phyloP scores from a whole-genome alignment of 1,140 invertebrate genomes.

The Eciton burchellii region DNA sequence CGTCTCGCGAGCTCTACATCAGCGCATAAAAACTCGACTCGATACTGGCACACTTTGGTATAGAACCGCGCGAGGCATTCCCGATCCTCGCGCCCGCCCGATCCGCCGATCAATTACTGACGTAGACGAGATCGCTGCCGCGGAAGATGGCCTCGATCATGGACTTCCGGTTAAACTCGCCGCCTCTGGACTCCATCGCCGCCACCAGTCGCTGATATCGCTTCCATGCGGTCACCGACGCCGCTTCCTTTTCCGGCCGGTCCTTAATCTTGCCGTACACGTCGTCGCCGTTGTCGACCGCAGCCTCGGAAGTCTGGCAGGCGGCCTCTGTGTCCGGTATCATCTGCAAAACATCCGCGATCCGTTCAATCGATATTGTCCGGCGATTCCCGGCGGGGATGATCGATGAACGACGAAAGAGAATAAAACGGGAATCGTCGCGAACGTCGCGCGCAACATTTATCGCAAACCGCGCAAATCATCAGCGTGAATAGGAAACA shows the following conservation, averaged over 20 bases:
- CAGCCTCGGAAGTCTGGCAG: conserved; percentile 71
- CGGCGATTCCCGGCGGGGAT: neutral
- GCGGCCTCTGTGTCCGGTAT: conserved; percentile 76
- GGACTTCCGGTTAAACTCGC: conserved; percentile 75
- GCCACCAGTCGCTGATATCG: conserved; percentile 78
- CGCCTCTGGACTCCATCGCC: conserved; percentile 74
- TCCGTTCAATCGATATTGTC: conserved; percentile 23
- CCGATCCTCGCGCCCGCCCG: neutral
- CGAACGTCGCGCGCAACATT: no score
- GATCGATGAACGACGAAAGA: neutral
- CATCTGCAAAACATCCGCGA: conserved; percentile 70
- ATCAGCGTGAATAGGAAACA: no score
- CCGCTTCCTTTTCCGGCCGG: conserved; percentile 74
- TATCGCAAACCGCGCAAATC: no score
- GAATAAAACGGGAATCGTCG: conserved; percentile 1
- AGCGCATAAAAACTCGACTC: conserved; percentile 36
- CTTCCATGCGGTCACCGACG: conserved; percentile 78
- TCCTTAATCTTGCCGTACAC: conserved; percentile 70
- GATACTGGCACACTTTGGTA: conserved; percentile 62
- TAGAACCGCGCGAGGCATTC: conserved; percentile 30
- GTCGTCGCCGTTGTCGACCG: conserved; percentile 66
- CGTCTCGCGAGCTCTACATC: conserved; percentile 42
- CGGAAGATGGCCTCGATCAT: conserved; percentile 81
- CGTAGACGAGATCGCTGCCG: conserved; percentile 79
- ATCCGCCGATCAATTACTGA: conserved; percentile 59